Conservation (phyloP, 2,797 vertebrate species). For the Aratinga solstitialis region DNA sequence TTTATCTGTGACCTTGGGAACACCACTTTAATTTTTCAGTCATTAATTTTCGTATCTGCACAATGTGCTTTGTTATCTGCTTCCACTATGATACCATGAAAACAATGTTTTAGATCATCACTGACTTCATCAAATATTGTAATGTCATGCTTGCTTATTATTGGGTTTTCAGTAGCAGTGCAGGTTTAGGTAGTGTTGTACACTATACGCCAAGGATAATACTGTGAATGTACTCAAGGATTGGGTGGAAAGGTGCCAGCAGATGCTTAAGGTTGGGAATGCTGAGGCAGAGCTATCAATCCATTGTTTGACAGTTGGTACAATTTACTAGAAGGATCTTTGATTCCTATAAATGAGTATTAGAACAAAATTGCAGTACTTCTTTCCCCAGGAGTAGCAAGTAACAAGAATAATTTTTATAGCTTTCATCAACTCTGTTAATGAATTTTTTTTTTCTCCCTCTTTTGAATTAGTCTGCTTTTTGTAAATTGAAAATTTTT, state of each 20-base stretch:
- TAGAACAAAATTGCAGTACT: neutral
- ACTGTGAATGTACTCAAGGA: neutral
- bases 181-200: neutral
- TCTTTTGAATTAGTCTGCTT: neutral
- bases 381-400: neutral
- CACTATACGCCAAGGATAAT: neutral
- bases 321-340: neutral
- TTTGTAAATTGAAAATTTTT: neutral
- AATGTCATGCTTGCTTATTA: neutral
- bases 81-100: neutral
- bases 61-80: neutral
- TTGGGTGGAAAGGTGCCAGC: neutral
- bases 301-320: neutral
- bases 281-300: neutral
- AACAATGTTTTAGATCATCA: neutral
- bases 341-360: neutral
- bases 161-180: neutral
- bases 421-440: neutral
- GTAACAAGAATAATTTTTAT: neutral
- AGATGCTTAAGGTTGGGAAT: neutral
- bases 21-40: neutral
- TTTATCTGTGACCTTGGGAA: neutral
- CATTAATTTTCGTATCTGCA: neutral
- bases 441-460: neutral
- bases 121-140: neutral